Evolutionary conservation across 1,140 invertebrate genomes (phyloP), one percentile per base, ranked within the genome.

Genomic region (Drosophila repletoides): DNA sequence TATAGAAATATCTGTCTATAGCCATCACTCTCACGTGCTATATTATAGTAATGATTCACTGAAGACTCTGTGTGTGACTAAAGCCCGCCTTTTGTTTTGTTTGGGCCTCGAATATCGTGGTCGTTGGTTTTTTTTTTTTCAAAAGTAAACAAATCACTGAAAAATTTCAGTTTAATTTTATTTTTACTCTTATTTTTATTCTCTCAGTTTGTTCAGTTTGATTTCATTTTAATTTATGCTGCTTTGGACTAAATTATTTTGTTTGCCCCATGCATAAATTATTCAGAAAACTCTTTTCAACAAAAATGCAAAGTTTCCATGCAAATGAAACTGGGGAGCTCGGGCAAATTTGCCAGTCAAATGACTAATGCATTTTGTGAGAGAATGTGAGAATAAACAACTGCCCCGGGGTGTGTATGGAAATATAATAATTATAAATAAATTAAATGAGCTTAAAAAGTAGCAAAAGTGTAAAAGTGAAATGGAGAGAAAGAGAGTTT

Each of bases 41-140:
- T 28, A 53, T 28, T 49, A 26, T 9, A 36, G 9, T 19, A 34
- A 70, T 83, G 79, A 83, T 55, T 81, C 69, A 84, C 53, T 61
- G 33, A 17, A 15, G 1, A 26, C 15, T 5, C n/a, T 45, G 15
- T 28, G 15, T 40, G 21, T 60, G 48, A 29, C 6, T 45, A 46
- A 55, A 53, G 28, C 15, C 45, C 22, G 45, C 1, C 19, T 49
- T 43, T 66, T 26, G 56, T 59, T 40, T 58, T n/a, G 21, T 15
- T 26, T 34, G 36, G 9, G 19, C 9, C 21, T 52, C 9, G 21
- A 40, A 19, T n/a, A n/a, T n/a, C n/a, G n/a, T 7, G 10, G 7
- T 21, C 6, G 15, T 3, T 24, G 21, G 36, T 26, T 55, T 28
- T 22, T 29, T n/a, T n/a, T n/a, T n/a, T n/a, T n/a, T n/a, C n/a